phyloP scores from a whole-genome alignment of 2,888 invertebrate genomes.

The Agonum fuliginosum region DNA sequence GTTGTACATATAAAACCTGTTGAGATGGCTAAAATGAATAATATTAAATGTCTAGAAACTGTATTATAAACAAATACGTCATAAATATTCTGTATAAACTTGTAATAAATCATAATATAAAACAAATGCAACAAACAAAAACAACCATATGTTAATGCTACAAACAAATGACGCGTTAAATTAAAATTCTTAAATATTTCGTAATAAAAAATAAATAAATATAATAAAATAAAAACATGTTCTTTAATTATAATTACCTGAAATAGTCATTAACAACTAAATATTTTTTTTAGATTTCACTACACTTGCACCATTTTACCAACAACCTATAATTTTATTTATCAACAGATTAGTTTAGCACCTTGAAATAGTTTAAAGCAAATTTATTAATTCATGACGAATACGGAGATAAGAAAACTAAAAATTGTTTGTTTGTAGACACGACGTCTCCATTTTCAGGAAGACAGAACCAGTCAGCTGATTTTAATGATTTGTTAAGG shows the following conservation, averaged over 20 bases:
- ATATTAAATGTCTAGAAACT: no score
- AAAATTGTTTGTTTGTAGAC: conserved; percentile 42
- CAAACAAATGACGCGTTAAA: no score
- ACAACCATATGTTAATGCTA: no score
- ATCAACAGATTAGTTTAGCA: conserved; percentile 15
- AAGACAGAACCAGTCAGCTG: conserved; percentile 52
- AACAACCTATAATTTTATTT: no score
- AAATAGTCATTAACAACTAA: not conserved
- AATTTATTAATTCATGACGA: not conserved
- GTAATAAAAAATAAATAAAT: not conserved
- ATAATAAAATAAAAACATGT: not conserved
- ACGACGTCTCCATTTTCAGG: conserved; percentile 48
- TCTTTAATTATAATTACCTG: conserved; percentile 13
- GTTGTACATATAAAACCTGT: no score
- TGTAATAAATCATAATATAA: no score
- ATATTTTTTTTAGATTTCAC: not conserved
- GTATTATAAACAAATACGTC: no score
- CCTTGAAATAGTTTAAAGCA: not conserved
- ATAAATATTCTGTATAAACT: no score
- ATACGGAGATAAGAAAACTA: not conserved
- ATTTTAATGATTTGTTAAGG: conserved; percentile 48
- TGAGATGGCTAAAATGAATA: no score
- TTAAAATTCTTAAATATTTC: no score
- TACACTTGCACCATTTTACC: conserved; percentile 4
- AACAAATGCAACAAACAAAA: no score